phyloP scores from a whole-genome alignment of 2,797 vertebrate genomes.

The Halcyon smyrnensis region DNA sequence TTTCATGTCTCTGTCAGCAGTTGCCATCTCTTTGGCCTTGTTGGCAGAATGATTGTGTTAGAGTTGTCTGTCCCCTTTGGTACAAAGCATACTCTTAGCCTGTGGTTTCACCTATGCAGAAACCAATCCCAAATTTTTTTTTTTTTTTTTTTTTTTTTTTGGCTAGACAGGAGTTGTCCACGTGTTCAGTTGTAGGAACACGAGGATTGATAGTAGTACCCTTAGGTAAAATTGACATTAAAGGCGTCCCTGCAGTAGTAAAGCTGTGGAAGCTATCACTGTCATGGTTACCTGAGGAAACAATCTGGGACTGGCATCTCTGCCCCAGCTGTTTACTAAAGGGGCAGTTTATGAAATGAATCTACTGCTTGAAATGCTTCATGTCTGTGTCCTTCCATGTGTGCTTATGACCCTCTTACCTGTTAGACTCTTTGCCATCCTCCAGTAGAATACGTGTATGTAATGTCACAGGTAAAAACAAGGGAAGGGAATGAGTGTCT shows the following conservation, averaged over 20 bases:
- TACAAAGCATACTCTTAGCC: rapidly evolving
- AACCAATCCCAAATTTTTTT: background rate
- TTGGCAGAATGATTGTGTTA: background rate
- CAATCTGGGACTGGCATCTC: background rate
- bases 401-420: background rate
- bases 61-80: rapidly evolving
- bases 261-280: background rate
- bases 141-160: background rate
- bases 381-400: background rate
- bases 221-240: background rate
- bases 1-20: background rate
- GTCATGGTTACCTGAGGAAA: background rate
- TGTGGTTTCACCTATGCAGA: background rate
- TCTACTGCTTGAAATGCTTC: background rate
- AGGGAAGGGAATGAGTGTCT: background rate
- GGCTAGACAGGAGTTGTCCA: background rate
- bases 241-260: background rate
- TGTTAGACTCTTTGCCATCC: background rate
- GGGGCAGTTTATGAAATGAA: background rate
- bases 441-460: background rate
- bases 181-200: background rate
- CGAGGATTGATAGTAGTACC: background rate
- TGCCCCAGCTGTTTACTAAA: background rate
- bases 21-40: background rate
- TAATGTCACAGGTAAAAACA: background rate